Evolutionary conservation across 2,113 vertebrate species (phyloP).

Genomic region (Rynchops niger): DNA sequence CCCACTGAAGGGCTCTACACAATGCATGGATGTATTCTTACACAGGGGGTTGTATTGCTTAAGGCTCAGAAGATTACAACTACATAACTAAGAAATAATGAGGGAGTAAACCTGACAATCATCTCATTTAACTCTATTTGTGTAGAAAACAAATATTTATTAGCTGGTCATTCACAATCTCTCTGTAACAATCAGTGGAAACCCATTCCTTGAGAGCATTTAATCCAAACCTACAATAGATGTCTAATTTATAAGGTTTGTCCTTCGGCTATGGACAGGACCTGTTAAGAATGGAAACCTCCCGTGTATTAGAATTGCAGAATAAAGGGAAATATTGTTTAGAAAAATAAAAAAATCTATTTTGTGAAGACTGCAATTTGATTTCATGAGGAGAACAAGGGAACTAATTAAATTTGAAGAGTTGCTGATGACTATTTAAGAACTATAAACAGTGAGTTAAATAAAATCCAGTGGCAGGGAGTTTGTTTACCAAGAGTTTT

Average conservation of each 20-base stretch:
- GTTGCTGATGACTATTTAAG: background rate
- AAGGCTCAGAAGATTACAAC: background rate
- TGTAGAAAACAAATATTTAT: background rate
- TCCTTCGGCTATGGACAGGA: background rate
- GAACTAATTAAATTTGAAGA: conserved; percentile 25
- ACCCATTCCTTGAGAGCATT: background rate
- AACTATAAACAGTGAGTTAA: background rate
- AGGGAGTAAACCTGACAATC: background rate
- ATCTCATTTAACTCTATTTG: background rate
- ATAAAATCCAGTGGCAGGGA: background rate
- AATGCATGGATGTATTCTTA: background rate
- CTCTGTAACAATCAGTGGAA: background rate
- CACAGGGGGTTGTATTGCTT: background rate
- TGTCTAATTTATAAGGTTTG: background rate
- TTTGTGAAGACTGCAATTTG: background rate
- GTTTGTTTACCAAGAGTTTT: background rate
- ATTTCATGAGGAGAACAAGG: background rate
- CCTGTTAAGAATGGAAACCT: background rate
- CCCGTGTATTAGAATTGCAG: background rate
- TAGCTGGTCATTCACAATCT: background rate
- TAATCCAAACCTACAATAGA: background rate
- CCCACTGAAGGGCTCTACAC: background rate
- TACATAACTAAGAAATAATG: background rate
- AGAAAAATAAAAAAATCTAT: background rate
- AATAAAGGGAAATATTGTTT: background rate